Conservation (phyloP, 1,140 invertebrate species). For the Lepidurus couesii region DNA sequence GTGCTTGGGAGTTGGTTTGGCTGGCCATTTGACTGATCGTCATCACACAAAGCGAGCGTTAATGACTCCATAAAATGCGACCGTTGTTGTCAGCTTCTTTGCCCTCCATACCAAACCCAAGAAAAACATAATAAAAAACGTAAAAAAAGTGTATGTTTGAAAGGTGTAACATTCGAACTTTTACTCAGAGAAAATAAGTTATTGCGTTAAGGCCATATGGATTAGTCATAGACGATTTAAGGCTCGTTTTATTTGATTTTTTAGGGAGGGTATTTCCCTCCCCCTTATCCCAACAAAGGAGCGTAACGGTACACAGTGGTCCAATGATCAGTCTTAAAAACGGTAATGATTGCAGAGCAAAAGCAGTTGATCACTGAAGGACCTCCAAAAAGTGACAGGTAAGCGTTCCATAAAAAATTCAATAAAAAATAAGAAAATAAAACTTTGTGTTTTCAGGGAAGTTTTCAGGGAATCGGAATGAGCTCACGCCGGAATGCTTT, state of each 20-base stretch:
- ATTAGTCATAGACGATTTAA: background rate
- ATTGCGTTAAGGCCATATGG: background rate
- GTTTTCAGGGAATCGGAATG: background rate
- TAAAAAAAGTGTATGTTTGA: background rate
- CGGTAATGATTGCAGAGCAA: background rate
- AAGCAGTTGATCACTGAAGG: background rate
- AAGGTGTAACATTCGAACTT: background rate
- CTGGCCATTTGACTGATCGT: background rate
- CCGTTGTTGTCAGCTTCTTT: background rate
- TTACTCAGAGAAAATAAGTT: background rate
- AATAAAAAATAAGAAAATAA: no score
- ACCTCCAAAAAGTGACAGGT: background rate
- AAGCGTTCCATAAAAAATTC: no score
- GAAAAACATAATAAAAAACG: background rate
- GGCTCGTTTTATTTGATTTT: background rate
- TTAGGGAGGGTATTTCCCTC: background rate
- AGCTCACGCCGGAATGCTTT: background rate
- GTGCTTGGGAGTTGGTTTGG: conserved; percentile 20
- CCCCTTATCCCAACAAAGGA: background rate
- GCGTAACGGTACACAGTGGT: background rate
- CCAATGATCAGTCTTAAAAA: background rate
- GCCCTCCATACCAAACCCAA: background rate
- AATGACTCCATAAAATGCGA: conserved; percentile 14
- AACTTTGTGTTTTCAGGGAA: no score
- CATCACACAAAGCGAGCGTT: conserved; percentile 1